Percentiles rank a stretch among this genome's conserved stretches.
Evolutionary conservation across 2,888 invertebrate genomes (phyloP).

Genomic region (Drosophila acutilabella): DNA sequence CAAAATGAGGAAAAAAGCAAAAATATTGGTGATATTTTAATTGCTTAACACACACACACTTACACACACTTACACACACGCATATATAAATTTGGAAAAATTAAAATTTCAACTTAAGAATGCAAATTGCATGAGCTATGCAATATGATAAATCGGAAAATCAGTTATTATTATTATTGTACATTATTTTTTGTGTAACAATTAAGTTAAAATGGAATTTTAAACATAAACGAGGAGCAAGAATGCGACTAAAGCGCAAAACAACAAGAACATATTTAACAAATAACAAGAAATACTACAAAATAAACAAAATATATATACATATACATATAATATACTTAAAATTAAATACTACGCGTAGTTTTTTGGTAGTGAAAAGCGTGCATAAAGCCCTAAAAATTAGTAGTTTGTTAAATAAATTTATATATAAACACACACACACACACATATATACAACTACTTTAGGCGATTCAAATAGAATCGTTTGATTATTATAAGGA

Average conservation of each 20-base stretch:
- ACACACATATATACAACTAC: slow-evolving; percentile 40
- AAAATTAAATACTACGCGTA: slow-evolving; percentile 68
- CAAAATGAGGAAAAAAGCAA: slow-evolving; percentile 48
- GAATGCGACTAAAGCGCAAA: slow-evolving; percentile 50
- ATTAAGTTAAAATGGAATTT: slow-evolving; percentile 58
- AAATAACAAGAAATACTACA: slow-evolving; percentile 9
- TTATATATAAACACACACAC: slow-evolving; percentile 58
- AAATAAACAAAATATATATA: slow-evolving; percentile 42
- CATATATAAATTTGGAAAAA: slow-evolving; percentile 21
- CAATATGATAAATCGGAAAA: slow-evolving; percentile 26
- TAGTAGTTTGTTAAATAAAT: slow-evolving; percentile 81
- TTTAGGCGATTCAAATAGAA: slow-evolving; percentile 14
- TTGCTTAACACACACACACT: slow-evolving; percentile 55
- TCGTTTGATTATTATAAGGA: slow-evolving; percentile 59
- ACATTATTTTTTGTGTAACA: slow-evolving; percentile 61
- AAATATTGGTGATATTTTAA: slow-evolving; percentile 82
- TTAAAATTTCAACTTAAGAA: slow-evolving; percentile 18
- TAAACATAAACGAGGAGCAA: slow-evolving; percentile 50
- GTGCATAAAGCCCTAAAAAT: slow-evolving; percentile 66
- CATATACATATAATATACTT: slow-evolving; percentile 35
- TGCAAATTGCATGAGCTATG: slow-evolving; percentile 15
- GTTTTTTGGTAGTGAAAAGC: slow-evolving; percentile 78
- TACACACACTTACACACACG: slow-evolving; percentile 48
- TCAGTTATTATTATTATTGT: slow-evolving; percentile 67
- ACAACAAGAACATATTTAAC: slow-evolving; percentile 49